Conservation (phyloP, 1,140 invertebrate genomes). For the Zaprionus kolodkinae region DNA sequence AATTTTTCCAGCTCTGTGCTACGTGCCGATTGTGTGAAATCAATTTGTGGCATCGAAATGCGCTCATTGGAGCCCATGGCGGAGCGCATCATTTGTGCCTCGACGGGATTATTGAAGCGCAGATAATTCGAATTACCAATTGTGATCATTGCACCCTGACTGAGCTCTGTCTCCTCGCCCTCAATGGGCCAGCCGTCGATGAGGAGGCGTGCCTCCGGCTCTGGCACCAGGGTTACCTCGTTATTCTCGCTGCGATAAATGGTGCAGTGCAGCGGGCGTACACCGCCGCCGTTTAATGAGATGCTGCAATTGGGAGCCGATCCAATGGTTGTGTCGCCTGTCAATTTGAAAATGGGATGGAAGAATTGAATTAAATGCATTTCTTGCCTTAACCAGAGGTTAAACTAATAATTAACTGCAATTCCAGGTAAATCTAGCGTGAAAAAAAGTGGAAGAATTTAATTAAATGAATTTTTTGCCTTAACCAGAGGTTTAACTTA, state of each 20-base stretch:
- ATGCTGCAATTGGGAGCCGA: constrained; percentile 91
- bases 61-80: constrained; percentile 85
- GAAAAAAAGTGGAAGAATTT: too few species aligned
- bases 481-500: constrained; percentile 1
- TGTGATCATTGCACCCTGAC: constrained; percentile 92
- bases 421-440: too few species aligned
- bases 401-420: neutral
- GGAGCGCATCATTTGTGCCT: constrained; percentile 91
- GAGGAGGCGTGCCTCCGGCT: constrained; percentile 70
- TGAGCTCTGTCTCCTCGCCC: constrained; percentile 69
- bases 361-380: constrained; percentile 31
- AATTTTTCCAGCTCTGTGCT: constrained; percentile 54
- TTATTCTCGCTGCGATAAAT: constrained; percentile 89
- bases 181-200: constrained; percentile 74
- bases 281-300: constrained; percentile 91
- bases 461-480: too few species aligned
- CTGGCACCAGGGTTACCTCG: constrained; percentile 91
- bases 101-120: constrained; percentile 95
- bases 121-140: constrained; percentile 94
- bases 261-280: constrained; percentile 92
- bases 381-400: neutral
- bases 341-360: constrained; percentile 52
- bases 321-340: constrained; percentile 91
- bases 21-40: constrained; percentile 68
- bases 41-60: constrained; percentile 89